phyloP scores from a whole-genome alignment of 2,113 vertebrate genomes.

The Dasyornis broadbenti region DNA sequence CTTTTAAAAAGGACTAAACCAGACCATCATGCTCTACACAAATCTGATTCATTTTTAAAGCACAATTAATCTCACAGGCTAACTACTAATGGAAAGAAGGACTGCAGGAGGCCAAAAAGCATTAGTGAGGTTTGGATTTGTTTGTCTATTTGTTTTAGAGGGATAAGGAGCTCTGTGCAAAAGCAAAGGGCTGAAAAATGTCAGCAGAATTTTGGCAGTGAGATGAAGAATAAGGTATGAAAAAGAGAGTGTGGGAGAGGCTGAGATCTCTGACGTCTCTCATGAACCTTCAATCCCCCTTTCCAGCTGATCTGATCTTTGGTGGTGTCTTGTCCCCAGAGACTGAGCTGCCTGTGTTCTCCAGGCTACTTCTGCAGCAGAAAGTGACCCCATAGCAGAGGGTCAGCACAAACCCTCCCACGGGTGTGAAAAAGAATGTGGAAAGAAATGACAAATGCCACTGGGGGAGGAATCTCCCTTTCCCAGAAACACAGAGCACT shows the following conservation, averaged over 20 bases:
- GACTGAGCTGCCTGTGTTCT: neutral
- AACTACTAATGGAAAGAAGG: neutral
- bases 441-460: neutral
- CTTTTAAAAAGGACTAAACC: neutral
- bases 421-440: accelerated
- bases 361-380: neutral
- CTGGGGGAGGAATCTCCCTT: neutral
- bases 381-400: neutral
- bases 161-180: neutral
- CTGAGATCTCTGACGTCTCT: neutral
- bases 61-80: neutral
- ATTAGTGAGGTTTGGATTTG: neutral
- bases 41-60: neutral
- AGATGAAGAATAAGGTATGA: neutral
- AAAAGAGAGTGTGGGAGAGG: neutral
- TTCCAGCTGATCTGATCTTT: neutral
- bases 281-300: accelerated
- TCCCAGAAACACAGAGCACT: neutral
- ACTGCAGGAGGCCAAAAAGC: neutral
- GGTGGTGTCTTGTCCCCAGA: neutral
- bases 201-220: neutral
- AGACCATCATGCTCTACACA: neutral
- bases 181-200: neutral
- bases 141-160: neutral
- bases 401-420: neutral